Conservation (phyloP, 2,113 vertebrate species). For the Vanacampus margaritifer region DNA sequence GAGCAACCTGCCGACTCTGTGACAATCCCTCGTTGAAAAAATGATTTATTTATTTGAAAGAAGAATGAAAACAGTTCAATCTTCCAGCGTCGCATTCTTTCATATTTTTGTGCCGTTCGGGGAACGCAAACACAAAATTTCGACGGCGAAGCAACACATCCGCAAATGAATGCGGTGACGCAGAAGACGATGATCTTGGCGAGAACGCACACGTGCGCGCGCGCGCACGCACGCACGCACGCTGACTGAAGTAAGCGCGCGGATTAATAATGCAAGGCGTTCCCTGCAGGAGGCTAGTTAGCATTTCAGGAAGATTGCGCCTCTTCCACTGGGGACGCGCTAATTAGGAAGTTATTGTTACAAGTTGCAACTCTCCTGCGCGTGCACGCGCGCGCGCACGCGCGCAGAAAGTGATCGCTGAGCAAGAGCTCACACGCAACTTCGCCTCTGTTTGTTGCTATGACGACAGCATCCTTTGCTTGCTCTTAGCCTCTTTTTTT, state of each 20-base stretch:
- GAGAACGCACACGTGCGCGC: not conserved
- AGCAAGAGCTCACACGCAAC: not conserved
- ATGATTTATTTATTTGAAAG: not conserved
- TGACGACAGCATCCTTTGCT: not conserved
- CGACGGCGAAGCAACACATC: not conserved
- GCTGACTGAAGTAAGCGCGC: slow-evolving; percentile 29
- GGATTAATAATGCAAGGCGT: slow-evolving; percentile 62
- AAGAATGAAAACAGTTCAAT: not conserved
- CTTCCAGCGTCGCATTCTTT: not conserved
- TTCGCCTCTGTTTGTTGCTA: not conserved
- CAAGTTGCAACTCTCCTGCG: slow-evolving; percentile 29
- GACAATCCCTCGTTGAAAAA: too few species aligned
- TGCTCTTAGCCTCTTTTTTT: too few species aligned
- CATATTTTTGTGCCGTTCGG: not conserved
- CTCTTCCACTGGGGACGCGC: slow-evolving; percentile 50
- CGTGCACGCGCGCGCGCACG: not conserved
- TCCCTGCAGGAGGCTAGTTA: slow-evolving; percentile 63
- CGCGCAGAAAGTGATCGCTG: not conserved
- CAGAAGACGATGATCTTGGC: not conserved
- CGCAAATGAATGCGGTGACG: not conserved
- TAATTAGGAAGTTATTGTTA: slow-evolving; percentile 65
- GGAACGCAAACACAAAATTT: not conserved
- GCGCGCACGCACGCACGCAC: slow-evolving; percentile 15
- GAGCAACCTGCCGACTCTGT: too few species aligned
- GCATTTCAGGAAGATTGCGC: slow-evolving; percentile 61